Evolutionary conservation across 2,888 invertebrate genomes (phyloP).

Genomic region (Rotaria macrura): DNA sequence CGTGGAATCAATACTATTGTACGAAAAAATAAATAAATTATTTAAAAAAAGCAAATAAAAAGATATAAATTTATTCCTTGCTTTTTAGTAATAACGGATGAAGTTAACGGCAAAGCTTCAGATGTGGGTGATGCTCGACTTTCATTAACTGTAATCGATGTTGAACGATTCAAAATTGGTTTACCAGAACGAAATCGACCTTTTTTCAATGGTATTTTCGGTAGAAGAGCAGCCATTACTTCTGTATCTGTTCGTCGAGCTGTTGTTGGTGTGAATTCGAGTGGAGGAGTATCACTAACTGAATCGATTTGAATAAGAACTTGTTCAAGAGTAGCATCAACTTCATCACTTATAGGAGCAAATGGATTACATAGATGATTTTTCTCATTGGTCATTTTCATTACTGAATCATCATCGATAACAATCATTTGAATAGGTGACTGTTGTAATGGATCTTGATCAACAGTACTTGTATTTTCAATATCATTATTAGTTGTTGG

Average conservation of each 20-base stretch:
- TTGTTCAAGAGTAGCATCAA: not conserved
- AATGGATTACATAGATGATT: not conserved
- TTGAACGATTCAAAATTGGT: not conserved
- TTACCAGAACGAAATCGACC: not conserved
- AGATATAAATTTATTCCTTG: not conserved
- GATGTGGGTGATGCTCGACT: not conserved
- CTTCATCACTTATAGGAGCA: not conserved
- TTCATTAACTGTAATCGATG: not conserved
- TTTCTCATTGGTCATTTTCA: not conserved
- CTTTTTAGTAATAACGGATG: not conserved
- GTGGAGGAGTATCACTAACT: not conserved
- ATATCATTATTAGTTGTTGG: too few relatives aligned
- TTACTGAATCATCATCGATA: not conserved
- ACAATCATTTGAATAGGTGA: not conserved
- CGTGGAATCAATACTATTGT: not conserved
- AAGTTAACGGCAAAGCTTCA: not conserved
- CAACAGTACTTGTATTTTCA: not conserved
- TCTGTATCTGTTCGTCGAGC: not conserved
- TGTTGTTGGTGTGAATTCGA: not conserved
- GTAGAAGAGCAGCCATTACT: not conserved
- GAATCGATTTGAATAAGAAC: not conserved
- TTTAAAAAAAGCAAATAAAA: not conserved
- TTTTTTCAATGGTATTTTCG: not conserved
- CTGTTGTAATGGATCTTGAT: not conserved
- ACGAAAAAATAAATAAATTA: too few relatives aligned